A percentile compares a stretch with the other conserved stretches of the same genome.
Evolutionary conservation across 2,113 vertebrate species (phyloP).

Genomic region (Neodontobutis hainanensis): DNA sequence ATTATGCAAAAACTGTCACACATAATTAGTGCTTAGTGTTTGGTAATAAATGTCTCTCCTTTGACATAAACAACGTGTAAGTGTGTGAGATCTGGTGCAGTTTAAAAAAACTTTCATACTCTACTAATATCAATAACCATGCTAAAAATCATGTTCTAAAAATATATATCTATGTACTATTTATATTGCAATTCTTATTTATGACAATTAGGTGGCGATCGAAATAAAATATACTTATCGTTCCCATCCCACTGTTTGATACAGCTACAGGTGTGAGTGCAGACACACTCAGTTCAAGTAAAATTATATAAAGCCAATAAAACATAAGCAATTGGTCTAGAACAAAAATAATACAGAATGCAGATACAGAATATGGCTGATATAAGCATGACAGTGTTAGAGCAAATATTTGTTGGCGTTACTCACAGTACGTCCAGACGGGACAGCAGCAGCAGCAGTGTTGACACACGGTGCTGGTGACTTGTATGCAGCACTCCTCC

Average conservation of each 20-base stretch:
- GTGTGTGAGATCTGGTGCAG: not conserved
- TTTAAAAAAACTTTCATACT: too few species aligned
- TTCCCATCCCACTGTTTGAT: constrained; percentile 53
- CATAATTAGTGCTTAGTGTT: not conserved
- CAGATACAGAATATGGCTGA: not conserved
- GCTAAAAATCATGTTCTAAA: too few species aligned
- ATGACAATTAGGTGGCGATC: not conserved
- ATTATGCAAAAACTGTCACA: not conserved
- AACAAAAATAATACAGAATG: not conserved
- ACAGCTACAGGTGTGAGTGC: constrained; percentile 61
- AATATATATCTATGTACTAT: too few species aligned
- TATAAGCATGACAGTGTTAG: not conserved
- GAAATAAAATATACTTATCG: too few species aligned
- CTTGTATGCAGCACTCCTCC: constrained; percentile 31
- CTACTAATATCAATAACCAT: too few species aligned
- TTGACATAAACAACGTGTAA: not conserved
- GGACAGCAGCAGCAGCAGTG: constrained; percentile 50
- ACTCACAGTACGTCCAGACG: constrained; percentile 60
- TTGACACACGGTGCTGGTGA: constrained; percentile 40
- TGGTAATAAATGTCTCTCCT: not conserved
- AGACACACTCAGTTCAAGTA: not conserved
- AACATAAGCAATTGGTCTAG: not conserved
- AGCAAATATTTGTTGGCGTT: constrained; percentile 15
- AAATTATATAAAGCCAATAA: not conserved
- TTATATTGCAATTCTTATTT: too few species aligned